These are phyloP conservation scores for Athripsodes cinereus DNA, from an alignment of 2,888 invertebrate genomes.

Conservation along the genomic window DNA sequence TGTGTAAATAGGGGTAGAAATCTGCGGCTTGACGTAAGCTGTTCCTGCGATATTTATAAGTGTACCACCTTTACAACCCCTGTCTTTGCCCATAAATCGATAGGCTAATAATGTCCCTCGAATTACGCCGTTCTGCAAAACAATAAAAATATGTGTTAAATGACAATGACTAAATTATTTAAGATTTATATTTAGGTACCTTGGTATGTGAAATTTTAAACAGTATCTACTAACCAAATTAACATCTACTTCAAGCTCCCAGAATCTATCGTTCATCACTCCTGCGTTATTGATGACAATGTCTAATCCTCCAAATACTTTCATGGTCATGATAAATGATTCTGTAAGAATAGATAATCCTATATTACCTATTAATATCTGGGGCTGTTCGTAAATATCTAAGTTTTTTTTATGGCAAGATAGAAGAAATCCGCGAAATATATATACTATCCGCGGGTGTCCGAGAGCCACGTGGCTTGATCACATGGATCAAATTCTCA, in stretches of 20 bases:
- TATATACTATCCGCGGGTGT: too few relatives aligned
- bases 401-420: too few relatives aligned
- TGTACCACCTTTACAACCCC: conserved; percentile 68
- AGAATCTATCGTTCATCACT: conserved; percentile 69
- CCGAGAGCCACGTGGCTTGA: too few relatives aligned
- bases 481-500: too few relatives aligned
- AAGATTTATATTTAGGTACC: too few relatives aligned
- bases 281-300: conserved; percentile 78
- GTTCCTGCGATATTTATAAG: conserved; percentile 73
- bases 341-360: conserved; percentile 52
- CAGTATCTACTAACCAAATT: conserved; percentile 58
- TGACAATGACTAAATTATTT: too few relatives aligned
- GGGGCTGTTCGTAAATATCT: too few relatives aligned
- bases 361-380: too few relatives aligned
- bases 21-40: conserved; percentile 60
- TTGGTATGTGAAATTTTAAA: too few relatives aligned
- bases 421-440: too few relatives aligned
- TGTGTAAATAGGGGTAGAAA: conserved; percentile 69
- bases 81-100: conserved; percentile 68
- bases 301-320: conserved; percentile 66
- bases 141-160: too few relatives aligned
- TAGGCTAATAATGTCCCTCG: conserved; percentile 68
- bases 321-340: conserved; percentile 66
- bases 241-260: conserved; percentile 70
- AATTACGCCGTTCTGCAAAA: conserved; percentile 65